A percentile compares a stretch with the other conserved stretches of the same genome.
Evolutionary conservation across 2,113 vertebrate species (phyloP).

Genomic region (Echinops telfairi): DNA sequence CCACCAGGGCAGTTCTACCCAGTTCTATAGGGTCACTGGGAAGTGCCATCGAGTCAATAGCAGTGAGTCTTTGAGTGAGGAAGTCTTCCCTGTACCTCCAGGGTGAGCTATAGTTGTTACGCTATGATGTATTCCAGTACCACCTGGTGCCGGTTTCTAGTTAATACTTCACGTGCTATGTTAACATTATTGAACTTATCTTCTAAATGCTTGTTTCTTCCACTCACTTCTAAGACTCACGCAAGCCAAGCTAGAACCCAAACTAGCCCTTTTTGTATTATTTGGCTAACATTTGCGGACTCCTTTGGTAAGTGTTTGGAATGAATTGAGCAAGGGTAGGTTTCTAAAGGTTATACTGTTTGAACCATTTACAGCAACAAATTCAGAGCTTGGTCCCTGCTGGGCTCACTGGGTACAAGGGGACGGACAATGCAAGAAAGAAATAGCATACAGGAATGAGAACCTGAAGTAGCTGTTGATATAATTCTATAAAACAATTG

Average conservation of each 20-base stretch:
- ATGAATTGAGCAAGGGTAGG: background rate
- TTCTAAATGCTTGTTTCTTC: too few relatives aligned
- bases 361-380: background rate
- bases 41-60: too few relatives aligned
- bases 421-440: background rate
- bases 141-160: background rate
- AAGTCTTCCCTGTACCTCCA: background rate
- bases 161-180: too few relatives aligned
- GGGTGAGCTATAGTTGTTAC: background rate
- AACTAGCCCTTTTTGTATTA: background rate
- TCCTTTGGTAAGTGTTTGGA: background rate
- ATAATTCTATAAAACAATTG: background rate
- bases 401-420: background rate
- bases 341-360: background rate
- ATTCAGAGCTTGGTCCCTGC: background rate
- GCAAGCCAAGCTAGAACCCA: background rate
- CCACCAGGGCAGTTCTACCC: too few relatives aligned
- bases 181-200: too few relatives aligned
- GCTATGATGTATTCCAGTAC: background rate
- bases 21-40: too few relatives aligned
- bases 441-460: background rate
- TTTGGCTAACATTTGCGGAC: background rate
- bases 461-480: slow-evolving; percentile 25
- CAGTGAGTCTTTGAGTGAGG: too few relatives aligned
- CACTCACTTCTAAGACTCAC: too few relatives aligned